A percentile compares a stretch with the other conserved stretches of the same genome.
Conservation (phyloP, 2,797 vertebrate genomes). For the Morelia viridis region DNA sequence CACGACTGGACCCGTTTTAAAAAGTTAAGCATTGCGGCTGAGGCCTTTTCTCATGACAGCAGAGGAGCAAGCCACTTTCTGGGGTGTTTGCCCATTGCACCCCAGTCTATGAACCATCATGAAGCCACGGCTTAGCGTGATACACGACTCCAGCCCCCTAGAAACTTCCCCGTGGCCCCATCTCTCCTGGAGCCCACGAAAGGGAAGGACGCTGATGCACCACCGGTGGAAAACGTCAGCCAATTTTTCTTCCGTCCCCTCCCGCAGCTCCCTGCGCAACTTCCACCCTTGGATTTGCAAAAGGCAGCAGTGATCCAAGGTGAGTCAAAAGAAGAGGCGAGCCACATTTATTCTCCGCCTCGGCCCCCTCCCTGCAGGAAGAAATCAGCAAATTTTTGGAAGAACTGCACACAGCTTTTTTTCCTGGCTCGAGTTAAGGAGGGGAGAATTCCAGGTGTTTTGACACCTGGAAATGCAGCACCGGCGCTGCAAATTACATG, state of each 20-base stretch:
- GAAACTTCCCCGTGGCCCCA: no score
- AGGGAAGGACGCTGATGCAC: no score
- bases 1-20: no score
- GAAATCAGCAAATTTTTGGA: background rate
- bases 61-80: background rate
- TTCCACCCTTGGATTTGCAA: no score
- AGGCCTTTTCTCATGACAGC: background rate
- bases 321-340: background rate
- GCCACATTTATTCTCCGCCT: background rate
- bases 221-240: background rate
- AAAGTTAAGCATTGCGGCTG: no score
- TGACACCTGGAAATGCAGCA: background rate
- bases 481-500: no score
- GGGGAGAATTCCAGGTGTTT: background rate
- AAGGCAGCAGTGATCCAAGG: no score
- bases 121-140: background rate
- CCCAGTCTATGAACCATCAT: background rate
- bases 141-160: background rate
- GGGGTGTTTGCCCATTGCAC: background rate
- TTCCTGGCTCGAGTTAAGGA: background rate
- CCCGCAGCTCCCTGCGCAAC: no score
- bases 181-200: no score
- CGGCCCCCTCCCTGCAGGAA: background rate
- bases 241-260: no score
- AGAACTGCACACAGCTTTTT: no score